These are phyloP conservation scores for Papilio dardanus DNA, from an alignment of 1,140 invertebrate species.

Conservation along the genomic window DNA sequence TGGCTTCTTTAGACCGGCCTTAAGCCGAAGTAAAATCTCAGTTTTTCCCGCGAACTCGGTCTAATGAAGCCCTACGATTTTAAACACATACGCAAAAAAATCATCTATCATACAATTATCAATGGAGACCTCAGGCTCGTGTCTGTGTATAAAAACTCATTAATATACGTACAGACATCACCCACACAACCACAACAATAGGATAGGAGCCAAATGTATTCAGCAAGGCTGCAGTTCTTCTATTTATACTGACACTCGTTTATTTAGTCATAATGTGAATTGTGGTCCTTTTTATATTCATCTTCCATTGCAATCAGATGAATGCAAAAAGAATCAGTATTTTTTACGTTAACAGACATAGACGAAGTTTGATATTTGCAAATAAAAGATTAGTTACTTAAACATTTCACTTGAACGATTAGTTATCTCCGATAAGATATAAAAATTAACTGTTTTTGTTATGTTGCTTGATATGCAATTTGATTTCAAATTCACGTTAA, in stretches of 20 bases:
- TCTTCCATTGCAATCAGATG: neutral
- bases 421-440: no score
- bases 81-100: no score
- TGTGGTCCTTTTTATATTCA: neutral
- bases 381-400: slow-evolving; percentile 2
- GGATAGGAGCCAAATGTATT: neutral
- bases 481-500: neutral
- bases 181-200: neutral
- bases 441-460: neutral
- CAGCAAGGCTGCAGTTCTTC: slow-evolving; percentile 4
- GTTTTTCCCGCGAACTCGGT: no score
- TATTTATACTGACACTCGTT: slow-evolving; percentile 8
- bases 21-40: no score
- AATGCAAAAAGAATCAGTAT: neutral
- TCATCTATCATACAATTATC: neutral
- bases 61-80: no score
- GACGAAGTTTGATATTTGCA: neutral
- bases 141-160: neutral
- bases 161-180: neutral
- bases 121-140: neutral
- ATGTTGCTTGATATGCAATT: neutral
- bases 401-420: neutral
- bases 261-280: slow-evolving; percentile 26
- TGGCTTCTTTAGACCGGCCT: no score
- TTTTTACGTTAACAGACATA: slow-evolving; percentile 3